These are phyloP conservation scores for Todiramphus chloris DNA, from an alignment of 2,113 vertebrate species.

Conservation along the genomic window DNA sequence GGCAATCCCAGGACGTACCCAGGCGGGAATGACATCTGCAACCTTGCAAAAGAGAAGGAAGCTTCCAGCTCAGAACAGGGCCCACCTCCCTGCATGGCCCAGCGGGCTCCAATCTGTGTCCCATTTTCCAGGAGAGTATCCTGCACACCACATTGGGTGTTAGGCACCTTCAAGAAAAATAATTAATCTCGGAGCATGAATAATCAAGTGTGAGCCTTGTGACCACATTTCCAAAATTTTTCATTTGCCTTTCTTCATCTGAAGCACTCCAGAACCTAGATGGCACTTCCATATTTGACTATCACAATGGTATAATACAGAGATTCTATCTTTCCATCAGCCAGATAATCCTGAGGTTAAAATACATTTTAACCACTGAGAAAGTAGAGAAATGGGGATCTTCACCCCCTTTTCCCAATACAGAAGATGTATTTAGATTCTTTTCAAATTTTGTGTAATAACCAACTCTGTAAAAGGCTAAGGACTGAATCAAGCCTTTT, in stretches of 20 bases:
- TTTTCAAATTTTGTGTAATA: neutral
- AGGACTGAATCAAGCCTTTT: neutral
- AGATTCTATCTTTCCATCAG: neutral
- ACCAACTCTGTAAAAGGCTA: neutral
- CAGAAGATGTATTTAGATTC: neutral
- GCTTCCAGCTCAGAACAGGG: fast-evolving
- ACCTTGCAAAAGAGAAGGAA: neutral
- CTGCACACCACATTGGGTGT: neutral
- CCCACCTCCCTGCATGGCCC: too few relatives aligned
- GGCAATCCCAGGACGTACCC: neutral
- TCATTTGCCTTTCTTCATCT: neutral
- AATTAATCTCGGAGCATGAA: neutral
- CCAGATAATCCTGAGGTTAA: neutral
- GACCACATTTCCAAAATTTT: neutral
- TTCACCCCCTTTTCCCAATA: neutral
- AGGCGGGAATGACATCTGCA: neutral
- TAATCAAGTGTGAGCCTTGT: neutral
- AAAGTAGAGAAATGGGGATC: neutral
- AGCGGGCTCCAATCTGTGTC: neutral
- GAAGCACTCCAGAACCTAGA: neutral
- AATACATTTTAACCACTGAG: neutral
- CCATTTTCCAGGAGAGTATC: neutral
- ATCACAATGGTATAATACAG: too few relatives aligned
- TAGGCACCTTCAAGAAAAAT: neutral
- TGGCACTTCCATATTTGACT: neutral